Evolutionary conservation across 1,140 invertebrate species (phyloP), one percentile per base, ranked within the genome.

Genomic region (Drosophila rhopaloa): DNA sequence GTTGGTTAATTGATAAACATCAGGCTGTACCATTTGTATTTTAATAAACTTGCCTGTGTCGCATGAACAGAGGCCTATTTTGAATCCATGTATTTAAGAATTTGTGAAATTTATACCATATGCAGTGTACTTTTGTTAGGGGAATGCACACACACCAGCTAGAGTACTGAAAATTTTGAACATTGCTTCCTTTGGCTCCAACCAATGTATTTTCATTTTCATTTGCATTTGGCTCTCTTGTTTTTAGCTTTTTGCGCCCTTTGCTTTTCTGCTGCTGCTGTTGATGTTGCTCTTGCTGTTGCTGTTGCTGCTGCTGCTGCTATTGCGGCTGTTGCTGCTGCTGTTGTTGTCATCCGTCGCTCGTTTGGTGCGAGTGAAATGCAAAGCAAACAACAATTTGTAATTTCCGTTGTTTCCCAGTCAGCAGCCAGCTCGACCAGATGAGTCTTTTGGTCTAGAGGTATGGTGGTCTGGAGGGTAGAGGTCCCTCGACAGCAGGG

Each of bases 331-430:
- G 19, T 35, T 13, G n/a, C 9, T 61, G 5, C 24, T 61, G 37
- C 5, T 62, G 60, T 62, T 65, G 61, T 61, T 78, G 67, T 68
- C 43, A 54, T 78, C 51, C 76, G 59, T 60, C 66, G 60, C 66
- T 79, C 59, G 67, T 60, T 71, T 79, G 70, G 78, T 80, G 78
- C 68, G 68, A 82, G 62, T 78, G 76, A 84, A 83, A 84, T 84
- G 81, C 81, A 84, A 84, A 84, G 81, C 79, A 84, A 84, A 84
- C 81, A 84, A 80, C 81, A 84, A 84, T 84, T 84, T 84, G 81
- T 84, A 84, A 80, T 84, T 84, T 84, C 81, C 81, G 76, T 79
- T 84, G 72, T 79, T 76, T 78, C 73, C 75, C 67, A 62, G 38
- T n/a, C 37, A 48, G 48, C 41, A 56, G 16, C 48, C 37, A 61